Percentiles rank a stretch among this genome's conserved stretches.
These are phyloP conservation scores for Cyphomyrus plagiostoma DNA, from an alignment of 2,113 vertebrate species.

Conservation along the genomic window DNA sequence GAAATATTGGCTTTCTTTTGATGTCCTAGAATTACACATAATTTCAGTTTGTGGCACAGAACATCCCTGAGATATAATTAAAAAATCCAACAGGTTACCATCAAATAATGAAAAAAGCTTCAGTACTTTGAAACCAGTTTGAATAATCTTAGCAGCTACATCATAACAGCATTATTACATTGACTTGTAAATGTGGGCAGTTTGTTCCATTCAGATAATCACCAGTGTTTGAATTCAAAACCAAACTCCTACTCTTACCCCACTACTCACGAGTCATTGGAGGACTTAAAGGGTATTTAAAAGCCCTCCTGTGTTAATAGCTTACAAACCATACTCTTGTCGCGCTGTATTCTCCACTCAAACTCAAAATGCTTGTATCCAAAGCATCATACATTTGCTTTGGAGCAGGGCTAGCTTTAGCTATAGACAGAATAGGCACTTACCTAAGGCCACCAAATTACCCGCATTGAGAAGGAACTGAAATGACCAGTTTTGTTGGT, in stretches of 20 bases:
- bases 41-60: background rate
- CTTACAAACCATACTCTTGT: background rate
- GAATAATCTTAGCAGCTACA: background rate
- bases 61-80: background rate
- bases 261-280: background rate
- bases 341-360: background rate
- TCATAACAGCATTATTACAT: background rate
- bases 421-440: background rate
- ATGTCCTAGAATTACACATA: background rate
- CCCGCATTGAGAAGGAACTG: background rate
- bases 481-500: background rate
- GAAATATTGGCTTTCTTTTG: background rate
- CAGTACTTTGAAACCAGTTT: background rate
- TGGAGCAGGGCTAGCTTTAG: background rate
- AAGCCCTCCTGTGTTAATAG: background rate
- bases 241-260: background rate
- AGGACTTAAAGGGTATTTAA: background rate
- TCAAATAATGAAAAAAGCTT: background rate
- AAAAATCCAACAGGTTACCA: background rate
- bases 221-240: background rate
- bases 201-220: background rate
- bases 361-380: background rate
- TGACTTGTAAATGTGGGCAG: background rate
- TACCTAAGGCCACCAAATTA: background rate
- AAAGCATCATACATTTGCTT: background rate